These are phyloP conservation scores for Hirudinaria manillensis DNA, from an alignment of 2,888 invertebrate genomes.

Conservation along the genomic window DNA sequence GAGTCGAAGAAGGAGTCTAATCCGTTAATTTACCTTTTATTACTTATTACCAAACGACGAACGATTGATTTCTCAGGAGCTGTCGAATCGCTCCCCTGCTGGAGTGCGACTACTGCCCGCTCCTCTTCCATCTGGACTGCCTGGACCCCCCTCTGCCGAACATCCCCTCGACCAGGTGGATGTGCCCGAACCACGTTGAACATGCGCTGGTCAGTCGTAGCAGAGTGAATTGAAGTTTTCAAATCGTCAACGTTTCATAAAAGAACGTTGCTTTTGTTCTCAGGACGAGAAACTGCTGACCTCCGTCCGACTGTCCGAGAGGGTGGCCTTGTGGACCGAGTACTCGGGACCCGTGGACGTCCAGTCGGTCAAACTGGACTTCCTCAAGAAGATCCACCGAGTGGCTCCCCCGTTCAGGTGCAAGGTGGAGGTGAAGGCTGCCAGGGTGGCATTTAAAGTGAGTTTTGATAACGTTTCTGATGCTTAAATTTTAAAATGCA, in stretches of 20 bases:
- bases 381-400: slow-evolving; percentile 71
- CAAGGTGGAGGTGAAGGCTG: slow-evolving; percentile 53
- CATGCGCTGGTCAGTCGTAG: slow-evolving; percentile 63
- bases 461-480: neutral
- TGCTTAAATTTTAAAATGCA: neutral
- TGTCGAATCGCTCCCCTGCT: slow-evolving; percentile 77
- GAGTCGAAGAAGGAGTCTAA: too few species aligned
- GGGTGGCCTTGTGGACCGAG: slow-evolving; percentile 79
- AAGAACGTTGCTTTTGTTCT: neutral
- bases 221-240: too few species aligned
- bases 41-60: too few species aligned
- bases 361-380: slow-evolving; percentile 77
- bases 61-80: too few species aligned
- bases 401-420: slow-evolving; percentile 70
- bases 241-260: neutral
- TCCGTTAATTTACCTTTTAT: too few species aligned
- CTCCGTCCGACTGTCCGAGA: slow-evolving; percentile 76
- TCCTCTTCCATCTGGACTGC: slow-evolving; percentile 86
- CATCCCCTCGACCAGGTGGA: slow-evolving; percentile 83
- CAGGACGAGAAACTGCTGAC: slow-evolving; percentile 75
- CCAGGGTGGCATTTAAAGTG: neutral
- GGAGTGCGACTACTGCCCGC: slow-evolving; percentile 87
- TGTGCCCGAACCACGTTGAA: slow-evolving; percentile 94
- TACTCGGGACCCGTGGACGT: slow-evolving; percentile 70
- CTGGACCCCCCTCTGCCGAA: slow-evolving; percentile 84